Evolutionary conservation across 2,888 invertebrate species (phyloP).

Genomic region (Sepioteuthis lessoniana): DNA sequence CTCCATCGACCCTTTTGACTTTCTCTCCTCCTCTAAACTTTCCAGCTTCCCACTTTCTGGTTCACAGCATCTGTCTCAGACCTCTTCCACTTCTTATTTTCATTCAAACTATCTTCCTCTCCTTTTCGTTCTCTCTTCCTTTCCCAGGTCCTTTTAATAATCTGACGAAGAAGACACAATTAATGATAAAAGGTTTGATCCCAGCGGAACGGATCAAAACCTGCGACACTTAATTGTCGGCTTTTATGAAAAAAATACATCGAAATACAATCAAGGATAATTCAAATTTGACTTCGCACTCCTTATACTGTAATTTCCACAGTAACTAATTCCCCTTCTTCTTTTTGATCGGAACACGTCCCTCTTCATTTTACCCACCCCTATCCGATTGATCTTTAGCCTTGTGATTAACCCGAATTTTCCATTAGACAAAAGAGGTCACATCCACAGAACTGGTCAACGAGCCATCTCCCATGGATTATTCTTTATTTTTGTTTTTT

Average conservation of each 20-base stretch:
- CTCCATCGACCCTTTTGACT: background rate
- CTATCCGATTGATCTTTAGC: background rate
- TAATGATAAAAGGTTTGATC: conserved; percentile 19
- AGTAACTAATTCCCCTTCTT: background rate
- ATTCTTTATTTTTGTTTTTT: background rate
- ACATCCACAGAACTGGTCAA: background rate
- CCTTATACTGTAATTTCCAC: background rate
- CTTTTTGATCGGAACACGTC: background rate
- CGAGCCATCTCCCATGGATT: background rate
- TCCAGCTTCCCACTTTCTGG: background rate
- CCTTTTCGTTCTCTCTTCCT: background rate
- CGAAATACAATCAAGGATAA: background rate
- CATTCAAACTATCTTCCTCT: too few species aligned
- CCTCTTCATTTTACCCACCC: background rate
- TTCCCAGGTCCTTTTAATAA: background rate
- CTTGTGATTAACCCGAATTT: background rate
- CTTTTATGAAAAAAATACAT: background rate
- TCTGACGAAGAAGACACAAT: background rate
- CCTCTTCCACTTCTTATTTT: too few species aligned
- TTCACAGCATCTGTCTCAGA: background rate
- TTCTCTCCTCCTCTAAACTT: background rate
- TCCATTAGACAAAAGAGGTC: conserved; percentile 13
- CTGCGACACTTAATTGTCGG: conserved; percentile 21
- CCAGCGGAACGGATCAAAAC: background rate
- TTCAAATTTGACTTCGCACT: background rate